Evolutionary conservation across 2,888 invertebrate genomes (phyloP), one percentile per base, ranked within the genome.

Genomic region (Polia nebulosa): DNA sequence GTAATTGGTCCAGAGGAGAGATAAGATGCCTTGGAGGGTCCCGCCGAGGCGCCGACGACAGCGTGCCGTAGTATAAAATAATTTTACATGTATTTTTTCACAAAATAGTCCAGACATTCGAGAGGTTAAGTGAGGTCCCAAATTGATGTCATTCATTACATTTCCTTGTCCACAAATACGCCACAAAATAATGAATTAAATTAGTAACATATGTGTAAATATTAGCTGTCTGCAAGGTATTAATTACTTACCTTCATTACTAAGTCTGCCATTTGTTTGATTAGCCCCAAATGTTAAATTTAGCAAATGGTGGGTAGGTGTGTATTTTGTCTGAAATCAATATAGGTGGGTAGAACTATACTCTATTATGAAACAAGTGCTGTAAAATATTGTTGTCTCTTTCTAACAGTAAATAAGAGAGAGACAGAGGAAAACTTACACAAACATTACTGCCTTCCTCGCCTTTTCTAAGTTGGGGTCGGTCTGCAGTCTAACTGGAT

Each of bases 191-290:
- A 52, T 44, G 53, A 78, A 76, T 56, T 34, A 8, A 59, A 73
- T 68, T 39, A 44, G 17, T 53, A 49, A 51, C 55, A 66, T 45
- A 0, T 78, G 76, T 41, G 49, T 51, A 62, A 78, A 76, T 67
- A 66, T 55, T 25, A 39, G 8, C 39, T 11, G 55, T 64, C 53
- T 58, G 61, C 22, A 44, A 11, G 29, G 32, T 55, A 52, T 66
- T 32, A 20, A 57, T 72, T 49, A 41, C 11, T 72, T 49, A 41
- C 11, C 13, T 59, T 74, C 20, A 32, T 41, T 25, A 55, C 1
- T n/a, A 22, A 29, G 27, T 8, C 32, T 8, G 41, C 20, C 25
- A 25, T 52, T n/a, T 73, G 27, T 56, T 73, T 56, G 6, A 72
- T 75, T 66, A 53, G 41, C 13, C 29, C 27, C 34, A 44, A 69